A percentile compares a stretch with the other conserved stretches of the same genome.
Evolutionary conservation across 2,797 vertebrate genomes (phyloP).

Genomic region (Coreius guichenoti): DNA sequence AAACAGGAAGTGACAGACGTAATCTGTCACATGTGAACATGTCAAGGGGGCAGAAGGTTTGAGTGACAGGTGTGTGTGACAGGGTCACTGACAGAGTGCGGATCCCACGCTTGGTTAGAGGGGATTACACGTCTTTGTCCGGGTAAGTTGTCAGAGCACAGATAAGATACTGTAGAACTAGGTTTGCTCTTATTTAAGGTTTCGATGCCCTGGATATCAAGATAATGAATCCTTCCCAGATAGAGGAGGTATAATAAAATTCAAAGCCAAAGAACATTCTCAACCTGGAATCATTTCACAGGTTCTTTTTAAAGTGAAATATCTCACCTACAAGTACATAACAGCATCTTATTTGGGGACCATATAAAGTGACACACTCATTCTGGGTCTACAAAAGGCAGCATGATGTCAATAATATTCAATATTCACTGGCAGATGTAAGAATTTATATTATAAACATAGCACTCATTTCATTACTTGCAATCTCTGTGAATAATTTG

Average conservation of each 20-base stretch:
- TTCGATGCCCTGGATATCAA: background rate
- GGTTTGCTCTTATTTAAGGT: background rate
- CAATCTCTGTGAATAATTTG: background rate
- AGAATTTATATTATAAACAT: background rate
- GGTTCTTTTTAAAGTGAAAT: slow-evolving; percentile 4
- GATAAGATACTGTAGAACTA: background rate
- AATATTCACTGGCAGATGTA: background rate
- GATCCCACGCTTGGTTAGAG: slow-evolving; percentile 22
- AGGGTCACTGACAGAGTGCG: slow-evolving; percentile 1
- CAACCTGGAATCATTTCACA: slow-evolving; percentile 22
- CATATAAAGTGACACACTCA: background rate
- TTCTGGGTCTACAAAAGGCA: background rate
- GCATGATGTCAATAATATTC: background rate
- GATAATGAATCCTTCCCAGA: background rate
- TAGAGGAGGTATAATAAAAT: background rate
- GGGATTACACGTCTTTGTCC: background rate
- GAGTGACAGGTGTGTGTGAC: slow-evolving; percentile 44
- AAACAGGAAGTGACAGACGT: slow-evolving; percentile 45
- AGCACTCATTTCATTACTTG: background rate
- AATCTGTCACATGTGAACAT: slow-evolving; percentile 23
- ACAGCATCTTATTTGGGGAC: background rate
- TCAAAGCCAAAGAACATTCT: slow-evolving; percentile 6
- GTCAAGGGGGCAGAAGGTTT: slow-evolving; percentile 3
- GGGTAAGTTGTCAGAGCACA: background rate
- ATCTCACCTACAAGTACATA: background rate